Evolutionary conservation across 2,888 invertebrate genomes (phyloP).

Genomic region (Lasius platythorax): DNA sequence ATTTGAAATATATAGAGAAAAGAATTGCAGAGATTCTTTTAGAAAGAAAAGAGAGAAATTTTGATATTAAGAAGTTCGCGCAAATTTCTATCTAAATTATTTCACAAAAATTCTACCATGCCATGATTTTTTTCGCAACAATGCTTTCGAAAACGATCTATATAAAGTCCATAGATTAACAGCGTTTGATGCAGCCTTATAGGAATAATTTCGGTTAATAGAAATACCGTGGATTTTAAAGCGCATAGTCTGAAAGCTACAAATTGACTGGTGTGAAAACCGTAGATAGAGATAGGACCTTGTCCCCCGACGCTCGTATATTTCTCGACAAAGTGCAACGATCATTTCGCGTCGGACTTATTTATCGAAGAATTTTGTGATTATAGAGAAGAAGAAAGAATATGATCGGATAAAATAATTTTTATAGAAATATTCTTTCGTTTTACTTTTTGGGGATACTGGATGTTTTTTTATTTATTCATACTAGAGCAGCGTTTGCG

Average conservation of each 20-base stretch:
- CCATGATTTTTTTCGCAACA: not conserved
- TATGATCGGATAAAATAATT: not conserved
- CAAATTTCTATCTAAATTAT: not conserved
- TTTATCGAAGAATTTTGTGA: constrained; percentile 19
- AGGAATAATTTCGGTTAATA: constrained; percentile 33
- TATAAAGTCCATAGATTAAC: not conserved
- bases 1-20: constrained; percentile 10
- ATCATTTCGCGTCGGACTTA: constrained; percentile 15
- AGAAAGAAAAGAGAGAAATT: not conserved
- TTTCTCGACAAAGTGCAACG: constrained; percentile 8
- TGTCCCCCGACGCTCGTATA: constrained; percentile 19
- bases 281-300: not conserved
- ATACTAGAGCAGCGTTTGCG: not conserved
- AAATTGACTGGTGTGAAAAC: constrained; percentile 3
- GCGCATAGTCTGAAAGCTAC: not conserved
- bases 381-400: not conserved
- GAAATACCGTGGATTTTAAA: constrained; percentile 21
- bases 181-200: not conserved
- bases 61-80: not conserved
- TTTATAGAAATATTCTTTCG: not conserved
- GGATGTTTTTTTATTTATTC: not conserved
- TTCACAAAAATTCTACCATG: not conserved
- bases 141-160: not conserved
- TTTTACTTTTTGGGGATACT: not conserved
- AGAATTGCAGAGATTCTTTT: not conserved